These are phyloP conservation scores for Celastrina argiolus DNA, from an alignment of 2,888 invertebrate genomes.

Conservation along the genomic window DNA sequence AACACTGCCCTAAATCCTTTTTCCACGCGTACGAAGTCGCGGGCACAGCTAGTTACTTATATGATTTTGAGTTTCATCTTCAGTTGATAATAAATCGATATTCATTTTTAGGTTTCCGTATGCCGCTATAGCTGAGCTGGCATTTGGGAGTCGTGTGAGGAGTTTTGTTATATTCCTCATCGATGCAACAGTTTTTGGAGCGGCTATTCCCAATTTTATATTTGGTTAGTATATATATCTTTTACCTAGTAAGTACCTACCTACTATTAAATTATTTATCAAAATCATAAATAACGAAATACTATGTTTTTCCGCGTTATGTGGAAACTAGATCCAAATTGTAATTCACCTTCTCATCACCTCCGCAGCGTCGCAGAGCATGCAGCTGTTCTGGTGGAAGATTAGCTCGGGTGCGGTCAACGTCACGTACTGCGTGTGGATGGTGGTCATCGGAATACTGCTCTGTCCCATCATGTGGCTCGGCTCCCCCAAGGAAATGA, in stretches of 20 bases:
- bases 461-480: constrained; percentile 92
- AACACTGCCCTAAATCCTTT: too few species aligned
- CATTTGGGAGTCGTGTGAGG: constrained; percentile 81
- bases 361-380: constrained; percentile 84
- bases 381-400: constrained; percentile 86
- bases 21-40: too few species aligned
- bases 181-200: constrained; percentile 86
- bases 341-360: neutral
- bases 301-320: neutral
- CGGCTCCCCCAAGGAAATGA: constrained; percentile 94
- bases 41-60: too few species aligned
- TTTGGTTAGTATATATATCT: constrained; percentile 75
- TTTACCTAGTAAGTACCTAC: neutral
- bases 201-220: constrained; percentile 87
- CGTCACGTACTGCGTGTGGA: constrained; percentile 90
- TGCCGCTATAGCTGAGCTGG: constrained; percentile 88
- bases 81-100: too few species aligned
- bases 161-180: constrained; percentile 82
- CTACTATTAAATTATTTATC: too few species aligned
- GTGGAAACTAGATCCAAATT: too few species aligned
- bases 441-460: constrained; percentile 84
- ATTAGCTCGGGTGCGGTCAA: constrained; percentile 81
- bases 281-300: too few species aligned
- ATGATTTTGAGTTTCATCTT: too few species aligned
- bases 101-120: constrained; percentile 86